A percentile compares a stretch with the other conserved stretches of the same genome.
Evolutionary conservation across 92 coral and sea anemone species (phyloP).

Genomic region (Nematostella vectensis): DNA sequence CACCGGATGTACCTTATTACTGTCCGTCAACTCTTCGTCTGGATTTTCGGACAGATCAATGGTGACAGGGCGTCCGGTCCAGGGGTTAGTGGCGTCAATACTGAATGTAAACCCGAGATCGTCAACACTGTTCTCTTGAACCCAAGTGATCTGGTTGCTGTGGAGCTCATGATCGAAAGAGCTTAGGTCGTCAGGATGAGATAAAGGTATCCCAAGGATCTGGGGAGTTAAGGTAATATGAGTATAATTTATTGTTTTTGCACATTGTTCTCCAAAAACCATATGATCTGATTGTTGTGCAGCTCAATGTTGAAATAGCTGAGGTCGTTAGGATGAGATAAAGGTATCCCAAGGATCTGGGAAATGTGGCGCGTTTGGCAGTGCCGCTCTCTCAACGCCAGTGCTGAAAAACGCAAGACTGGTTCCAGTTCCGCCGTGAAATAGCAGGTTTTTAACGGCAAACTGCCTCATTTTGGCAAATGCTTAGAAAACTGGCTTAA

Average conservation of each 20-base stretch:
- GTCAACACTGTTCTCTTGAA: slow-evolving; percentile 68
- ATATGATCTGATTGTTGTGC: slow-evolving; percentile 62
- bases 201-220: slow-evolving; percentile 79
- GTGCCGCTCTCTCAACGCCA: too few species aligned
- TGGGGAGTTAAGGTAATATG: too few species aligned
- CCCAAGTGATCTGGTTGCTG: slow-evolving; percentile 63
- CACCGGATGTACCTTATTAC: slow-evolving; percentile 96
- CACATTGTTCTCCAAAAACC: slow-evolving; percentile 74
- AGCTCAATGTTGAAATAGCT: slow-evolving; percentile 80
- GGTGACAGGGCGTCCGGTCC: slow-evolving; percentile 60
- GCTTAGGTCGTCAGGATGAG: slow-evolving; percentile 87
- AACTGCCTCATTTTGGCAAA: too few species aligned
- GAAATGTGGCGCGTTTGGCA: too few species aligned
- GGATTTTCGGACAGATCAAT: slow-evolving; percentile 56
- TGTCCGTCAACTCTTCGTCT: slow-evolving; percentile 41
- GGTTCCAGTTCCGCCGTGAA: too few species aligned
- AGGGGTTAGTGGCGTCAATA: slow-evolving; percentile 71
- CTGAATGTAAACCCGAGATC: slow-evolving; percentile 66
- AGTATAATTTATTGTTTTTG: too few species aligned
- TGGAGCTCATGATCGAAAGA: slow-evolving; percentile 86
- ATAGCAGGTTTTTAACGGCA: too few species aligned
- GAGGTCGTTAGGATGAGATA: slow-evolving; percentile 88
- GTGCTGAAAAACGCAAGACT: too few species aligned
- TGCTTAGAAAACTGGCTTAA: too few species aligned
- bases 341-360: slow-evolving; percentile 80